phyloP scores from a whole-genome alignment of 2,113 vertebrate species.

The Phylloscopus trochiloides region DNA sequence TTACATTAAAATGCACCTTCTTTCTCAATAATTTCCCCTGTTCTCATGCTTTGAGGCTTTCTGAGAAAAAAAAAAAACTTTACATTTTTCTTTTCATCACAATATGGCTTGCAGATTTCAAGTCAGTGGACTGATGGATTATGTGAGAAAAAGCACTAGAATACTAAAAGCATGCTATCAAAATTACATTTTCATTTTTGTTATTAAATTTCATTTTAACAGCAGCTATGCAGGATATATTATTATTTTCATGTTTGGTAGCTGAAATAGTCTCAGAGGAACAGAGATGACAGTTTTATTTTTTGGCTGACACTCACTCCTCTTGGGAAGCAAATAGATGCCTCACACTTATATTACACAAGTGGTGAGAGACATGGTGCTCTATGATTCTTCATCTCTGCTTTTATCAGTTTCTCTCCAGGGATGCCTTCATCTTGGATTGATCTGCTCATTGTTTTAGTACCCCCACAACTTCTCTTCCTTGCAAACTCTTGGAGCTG shows the following conservation, averaged over 20 bases:
- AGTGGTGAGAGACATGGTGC: background rate
- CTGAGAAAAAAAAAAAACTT: background rate
- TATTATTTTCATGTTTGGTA: background rate
- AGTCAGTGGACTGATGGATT: background rate
- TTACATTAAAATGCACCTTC: background rate
- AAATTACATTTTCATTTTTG: background rate
- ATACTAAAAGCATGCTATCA: background rate
- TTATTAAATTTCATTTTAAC: background rate
- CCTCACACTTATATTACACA: background rate
- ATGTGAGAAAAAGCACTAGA: background rate
- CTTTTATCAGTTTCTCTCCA: background rate
- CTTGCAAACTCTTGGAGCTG: background rate
- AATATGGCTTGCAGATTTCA: background rate
- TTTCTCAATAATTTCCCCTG: background rate
- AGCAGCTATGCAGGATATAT: background rate
- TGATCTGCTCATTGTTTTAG: background rate
- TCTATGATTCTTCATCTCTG: background rate
- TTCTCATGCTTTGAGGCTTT: background rate
- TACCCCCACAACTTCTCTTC: background rate
- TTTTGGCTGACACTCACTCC: background rate
- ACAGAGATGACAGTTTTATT: background rate
- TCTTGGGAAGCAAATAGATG: background rate
- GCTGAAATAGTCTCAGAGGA: background rate
- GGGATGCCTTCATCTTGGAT: background rate
- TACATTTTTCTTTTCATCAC: background rate